Evolutionary conservation across 2,888 invertebrate genomes (phyloP).

Genomic region (Siphlonurus alternatus): DNA sequence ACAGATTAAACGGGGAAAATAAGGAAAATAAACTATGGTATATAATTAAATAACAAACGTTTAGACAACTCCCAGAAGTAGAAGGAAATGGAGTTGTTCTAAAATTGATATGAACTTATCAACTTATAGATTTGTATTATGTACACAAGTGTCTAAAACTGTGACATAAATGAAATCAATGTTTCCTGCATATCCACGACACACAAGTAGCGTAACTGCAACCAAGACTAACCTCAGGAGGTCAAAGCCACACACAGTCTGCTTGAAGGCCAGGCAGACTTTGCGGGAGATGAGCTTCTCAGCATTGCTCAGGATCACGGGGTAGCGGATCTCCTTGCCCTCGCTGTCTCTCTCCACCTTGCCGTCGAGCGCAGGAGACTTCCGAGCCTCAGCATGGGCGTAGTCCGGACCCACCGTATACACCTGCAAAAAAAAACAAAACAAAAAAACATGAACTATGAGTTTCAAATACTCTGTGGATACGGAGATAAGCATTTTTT

Average conservation of each 20-base stretch:
- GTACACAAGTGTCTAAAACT: not conserved
- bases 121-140: no score
- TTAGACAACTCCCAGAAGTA: not conserved
- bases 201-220: not conserved
- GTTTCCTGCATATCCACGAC: not conserved
- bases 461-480: not conserved
- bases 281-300: slow-evolving; percentile 97
- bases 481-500: not conserved
- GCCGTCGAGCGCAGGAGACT: slow-evolving; percentile 95
- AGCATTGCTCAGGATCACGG: slow-evolving; percentile 90
- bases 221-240: slow-evolving; percentile 46
- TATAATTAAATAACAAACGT: not conserved
- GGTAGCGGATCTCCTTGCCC: slow-evolving; percentile 96
- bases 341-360: slow-evolving; percentile 97
- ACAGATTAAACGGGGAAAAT: slow-evolving; percentile 7
- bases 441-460: not conserved
- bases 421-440: slow-evolving; percentile 39
- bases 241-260: slow-evolving; percentile 99
- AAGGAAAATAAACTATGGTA: slow-evolving; percentile 6
- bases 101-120: not conserved
- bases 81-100: not conserved
- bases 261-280: slow-evolving; percentile 91
- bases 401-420: slow-evolving; percentile 99
- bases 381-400: slow-evolving; percentile 97
- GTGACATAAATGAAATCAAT: not conserved